Base-by-base conservation (phyloP, 1,140 invertebrate genomes). In the Hycleus phaleratus region DNA sequence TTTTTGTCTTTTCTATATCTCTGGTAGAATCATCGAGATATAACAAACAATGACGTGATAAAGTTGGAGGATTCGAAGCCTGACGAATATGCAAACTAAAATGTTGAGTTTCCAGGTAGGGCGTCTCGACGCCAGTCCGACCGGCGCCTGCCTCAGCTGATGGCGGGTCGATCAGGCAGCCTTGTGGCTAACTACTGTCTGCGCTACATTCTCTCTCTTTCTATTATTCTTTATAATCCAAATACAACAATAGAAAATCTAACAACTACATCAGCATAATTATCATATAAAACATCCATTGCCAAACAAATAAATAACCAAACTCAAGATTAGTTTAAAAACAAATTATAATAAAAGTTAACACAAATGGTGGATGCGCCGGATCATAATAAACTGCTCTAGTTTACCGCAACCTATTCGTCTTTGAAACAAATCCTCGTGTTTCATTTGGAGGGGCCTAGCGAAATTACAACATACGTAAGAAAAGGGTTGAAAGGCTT, bases 141-240 rank as follows among this genome's bases (percentile, higher is more conserved):
- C 58, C 58, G 61, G 61, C 61, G 61, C 61, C 61, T 46, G 50
- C 50, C 53, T 54, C 61, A 56, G 58, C 53, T 62, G 61, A 62
- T 62, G 60, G 52, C 61, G 61, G 61, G 61, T 63, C 61, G 61
- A 63, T 63, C 61, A 57, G 57, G 32, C 50, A 48, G 51, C 58
- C 52, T 54, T 60, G 58, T 60, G 54, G 44, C 45, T 52, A 59
- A 59, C 53, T 56, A 48, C 53, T 26, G 53, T 48, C 53, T 56
- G 46, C 53, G 53, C 46, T 32, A 11, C 45, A 32, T 32, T 32
- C 32, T 32, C 32, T 32, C 32, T 32, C 32, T 32, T 32, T 32
- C 32, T 32, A 32, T 32, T 32, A 32, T 32, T 32, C 32, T 32
- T 32, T 32, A 32, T 7, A 7, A 5, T 32, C 7, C 32, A 32